Percentiles rank a stretch among this genome's conserved stretches.
phyloP scores from a whole-genome alignment of 2,113 vertebrate species.

The Poecilia latipinna region DNA sequence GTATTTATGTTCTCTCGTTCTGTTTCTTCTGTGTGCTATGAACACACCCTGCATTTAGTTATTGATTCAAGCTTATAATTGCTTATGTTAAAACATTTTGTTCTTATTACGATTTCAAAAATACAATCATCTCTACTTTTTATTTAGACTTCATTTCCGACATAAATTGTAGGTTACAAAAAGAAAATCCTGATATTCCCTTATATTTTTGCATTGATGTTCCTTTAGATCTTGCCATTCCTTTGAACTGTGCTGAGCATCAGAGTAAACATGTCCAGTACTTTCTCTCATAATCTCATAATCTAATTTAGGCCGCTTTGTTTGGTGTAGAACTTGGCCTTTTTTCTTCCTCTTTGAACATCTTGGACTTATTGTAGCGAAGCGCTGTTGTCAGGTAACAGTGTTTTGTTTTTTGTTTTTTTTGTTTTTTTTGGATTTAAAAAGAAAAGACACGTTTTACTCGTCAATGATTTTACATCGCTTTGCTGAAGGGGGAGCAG shows the following conservation, averaged over 20 bases:
- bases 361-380: conserved; percentile 64
- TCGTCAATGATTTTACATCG: conserved; percentile 66
- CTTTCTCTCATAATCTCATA: no score
- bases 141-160: no score
- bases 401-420: conserved; percentile 67
- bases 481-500: conserved; percentile 44
- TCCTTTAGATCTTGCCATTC: conserved; percentile 33
- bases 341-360: conserved; percentile 57
- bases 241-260: conserved; percentile 35
- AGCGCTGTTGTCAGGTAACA: conserved; percentile 72
- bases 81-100: no score
- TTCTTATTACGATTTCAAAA: no score
- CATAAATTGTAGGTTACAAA: no score
- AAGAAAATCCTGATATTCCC: background rate
- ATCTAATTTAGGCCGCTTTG: conserved; percentile 54
- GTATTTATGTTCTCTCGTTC: no score
- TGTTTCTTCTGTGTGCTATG: no score
- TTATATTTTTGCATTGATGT: background rate
- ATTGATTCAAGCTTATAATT: no score
- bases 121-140: no score
- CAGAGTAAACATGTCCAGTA: conserved; percentile 63
- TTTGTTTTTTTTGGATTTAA: conserved; percentile 52
- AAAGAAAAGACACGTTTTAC: conserved; percentile 43
- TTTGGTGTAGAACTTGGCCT: conserved; percentile 36
- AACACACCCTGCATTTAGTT: no score